Percentiles rank a stretch among this genome's conserved stretches.
These are phyloP conservation scores for Dioctria rufipes DNA, from an alignment of 2,888 invertebrate species.

Conservation along the genomic window DNA sequence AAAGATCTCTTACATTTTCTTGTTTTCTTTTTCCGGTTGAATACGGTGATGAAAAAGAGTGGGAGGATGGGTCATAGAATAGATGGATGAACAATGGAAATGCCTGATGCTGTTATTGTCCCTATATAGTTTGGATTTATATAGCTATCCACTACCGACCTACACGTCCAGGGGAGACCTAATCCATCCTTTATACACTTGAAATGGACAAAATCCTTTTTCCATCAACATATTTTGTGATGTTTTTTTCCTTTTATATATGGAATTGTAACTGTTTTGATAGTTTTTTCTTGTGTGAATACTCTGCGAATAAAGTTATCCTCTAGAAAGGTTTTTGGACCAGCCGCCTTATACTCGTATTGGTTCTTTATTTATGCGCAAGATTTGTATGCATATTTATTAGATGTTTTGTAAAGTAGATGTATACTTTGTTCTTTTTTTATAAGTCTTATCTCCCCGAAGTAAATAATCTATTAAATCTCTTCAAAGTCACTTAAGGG, in stretches of 20 bases:
- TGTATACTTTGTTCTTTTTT: no score
- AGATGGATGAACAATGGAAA: conserved; percentile 18
- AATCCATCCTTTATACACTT: conserved; percentile 50
- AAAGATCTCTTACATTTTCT: conserved; percentile 36
- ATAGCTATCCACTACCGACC: not conserved
- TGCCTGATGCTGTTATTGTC: not conserved
- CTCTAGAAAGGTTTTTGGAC: no score
- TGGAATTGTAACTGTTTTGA: no score
- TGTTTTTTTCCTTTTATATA: not conserved
- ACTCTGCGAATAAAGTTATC: no score
- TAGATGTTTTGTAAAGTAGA: no score
- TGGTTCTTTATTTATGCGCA: no score
- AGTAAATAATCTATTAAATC: no score
- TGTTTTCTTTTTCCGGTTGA: conserved; percentile 18
- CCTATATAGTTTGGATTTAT: conserved; percentile 35
- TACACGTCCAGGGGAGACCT: conserved; percentile 33
- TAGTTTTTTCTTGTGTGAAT: no score
- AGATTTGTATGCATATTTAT: no score
- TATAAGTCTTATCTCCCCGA: no score
- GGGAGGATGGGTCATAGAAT: not conserved
- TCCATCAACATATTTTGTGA: conserved; percentile 38
- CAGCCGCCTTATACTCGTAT: no score
- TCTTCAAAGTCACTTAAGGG: no score
- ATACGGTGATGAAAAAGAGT: not conserved
- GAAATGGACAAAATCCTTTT: conserved; percentile 53